Evolutionary conservation across 2,888 invertebrate genomes (phyloP), one percentile per base, ranked within the genome.

Genomic region (Troides helena): DNA sequence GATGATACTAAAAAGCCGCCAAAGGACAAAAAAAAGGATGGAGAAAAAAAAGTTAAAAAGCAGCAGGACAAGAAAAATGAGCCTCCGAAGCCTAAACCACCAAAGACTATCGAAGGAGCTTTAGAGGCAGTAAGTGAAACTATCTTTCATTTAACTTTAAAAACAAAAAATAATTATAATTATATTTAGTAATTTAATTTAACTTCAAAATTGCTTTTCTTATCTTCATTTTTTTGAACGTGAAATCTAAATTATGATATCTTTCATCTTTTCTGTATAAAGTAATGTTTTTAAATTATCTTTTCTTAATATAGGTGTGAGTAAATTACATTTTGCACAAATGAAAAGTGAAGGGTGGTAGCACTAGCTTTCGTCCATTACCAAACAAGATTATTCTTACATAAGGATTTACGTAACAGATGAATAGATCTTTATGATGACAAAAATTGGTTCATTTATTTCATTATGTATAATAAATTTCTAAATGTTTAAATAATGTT

Each of bases 61-160:
- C 92, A 93, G 53, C 93, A 94, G 57, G 93, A 94, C 71, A 94
- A 93, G 74, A 89, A 91, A 75, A 82, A 86, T 59, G 94, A 94
- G 74, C 81, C 88, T 25, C 78, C 93, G 0, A 95, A 95, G 81
- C 94, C 94, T 6, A 95, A 95, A 78, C 93, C 92, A 60, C 95
- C 95, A 46, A 95, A 95, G 82, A 94, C 94, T 56, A 89, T 95
- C 68, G 95, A 95, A 81, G 95, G 93, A 81, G 95, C 95, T 63
- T 86, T 95, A 65, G 93, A 94, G 82, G 85, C 86, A 77, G 95
- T 95, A 88, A 83, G 77, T 73, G 63, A 58, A 60, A 23, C 36
- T 60, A 18, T 17, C 14, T 60, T 6, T n/a, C 18, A n/a, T n/a
- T 53, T 3, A 53, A 53, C n/a, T 5, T 53, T 53, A 59, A 59